Percentiles rank a stretch among this genome's conserved stretches.
phyloP scores from a whole-genome alignment of 2,113 vertebrate species.

The Plecotus auritus region DNA sequence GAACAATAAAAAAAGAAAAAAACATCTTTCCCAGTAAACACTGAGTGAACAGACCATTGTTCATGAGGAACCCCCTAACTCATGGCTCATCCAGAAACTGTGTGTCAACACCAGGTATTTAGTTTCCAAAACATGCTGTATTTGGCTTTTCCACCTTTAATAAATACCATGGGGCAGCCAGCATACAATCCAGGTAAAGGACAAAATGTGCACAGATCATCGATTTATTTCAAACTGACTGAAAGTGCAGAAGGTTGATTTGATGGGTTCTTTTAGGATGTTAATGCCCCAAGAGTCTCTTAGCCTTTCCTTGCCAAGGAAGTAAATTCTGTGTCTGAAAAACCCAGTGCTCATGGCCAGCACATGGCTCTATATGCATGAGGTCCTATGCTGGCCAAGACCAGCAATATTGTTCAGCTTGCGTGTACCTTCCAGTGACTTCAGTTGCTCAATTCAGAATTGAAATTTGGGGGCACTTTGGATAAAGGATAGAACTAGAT shows the following conservation, averaged over 20 bases:
- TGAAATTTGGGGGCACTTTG: conserved; percentile 48
- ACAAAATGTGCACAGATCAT: neutral
- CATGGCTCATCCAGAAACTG: conserved; percentile 9
- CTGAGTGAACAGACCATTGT: conserved; percentile 25
- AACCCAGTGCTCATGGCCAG: neutral
- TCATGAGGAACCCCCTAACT: conserved; percentile 18
- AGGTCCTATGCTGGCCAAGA: conserved; percentile 26
- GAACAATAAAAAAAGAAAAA: neutral
- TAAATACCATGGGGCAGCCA: neutral
- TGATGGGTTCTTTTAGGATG: neutral
- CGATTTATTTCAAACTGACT: conserved; percentile 12
- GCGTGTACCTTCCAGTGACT: conserved; percentile 31
- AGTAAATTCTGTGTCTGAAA: conserved; percentile 55
- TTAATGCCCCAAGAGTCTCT: neutral
- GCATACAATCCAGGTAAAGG: neutral
- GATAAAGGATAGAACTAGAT: neutral
- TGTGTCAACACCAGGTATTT: conserved; percentile 1
- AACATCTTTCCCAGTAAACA: conserved; percentile 28
- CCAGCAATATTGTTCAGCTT: conserved; percentile 35
- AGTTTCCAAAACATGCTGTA: conserved; percentile 41
- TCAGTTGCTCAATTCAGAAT: conserved; percentile 27
- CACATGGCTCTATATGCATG: neutral
- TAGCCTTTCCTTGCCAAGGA: conserved; percentile 36
- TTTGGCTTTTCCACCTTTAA: conserved; percentile 30
- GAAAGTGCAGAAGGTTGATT: neutral